Base-by-base conservation (phyloP, 2,113 vertebrate genomes). In the Gambusia affinis region DNA sequence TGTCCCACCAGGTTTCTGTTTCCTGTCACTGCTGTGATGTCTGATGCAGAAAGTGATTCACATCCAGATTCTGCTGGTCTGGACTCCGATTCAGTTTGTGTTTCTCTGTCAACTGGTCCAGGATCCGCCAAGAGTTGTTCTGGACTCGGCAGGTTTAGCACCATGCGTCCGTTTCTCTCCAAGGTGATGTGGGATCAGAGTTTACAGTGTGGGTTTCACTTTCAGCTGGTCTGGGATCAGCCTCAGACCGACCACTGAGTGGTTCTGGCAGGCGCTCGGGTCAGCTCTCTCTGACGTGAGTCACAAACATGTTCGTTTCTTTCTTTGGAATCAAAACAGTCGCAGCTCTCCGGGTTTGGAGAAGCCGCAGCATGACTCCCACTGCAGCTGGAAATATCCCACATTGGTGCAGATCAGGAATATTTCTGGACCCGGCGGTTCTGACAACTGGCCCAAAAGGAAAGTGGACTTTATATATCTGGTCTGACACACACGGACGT, bases 301-400 rank as follows among this genome's bases (percentile, higher is more conserved):
- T 84, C 87, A 78, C 64, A 39, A 31, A 75, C 79, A 62, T 79
- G 61, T 76, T 88, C 79, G 79, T 82, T 87, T 84, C 87, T n/a
- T 81, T 31, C 84, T 90, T 75, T 87, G 75, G 85, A 86, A 73
- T 90, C 86, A 90, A 89, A 90, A 91, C 87, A 90, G 86, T 85
- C 31, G 81, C 78, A 89, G 80, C 81, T 76, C 76, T 78, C 67
- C 28, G 83, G 86, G 88, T 92, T 88, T 54, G 83, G 70, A 85
- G 78, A 86, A 82, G 87, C 88, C 88, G 87, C 86, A 88, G 88
- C 91, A 70, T 76, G 2, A 76, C 80, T 69, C 87, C 89, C 84
- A 89, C 89, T 39, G 81, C 83, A 80, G 85, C 87, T 91, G 82
- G 86, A 81, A 87, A 91, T 57, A 57, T n/a, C 51, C 8, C 51